These are phyloP conservation scores for Motacilla tschutschensis DNA, from an alignment of 2,113 vertebrate genomes.

Conservation along the genomic window DNA sequence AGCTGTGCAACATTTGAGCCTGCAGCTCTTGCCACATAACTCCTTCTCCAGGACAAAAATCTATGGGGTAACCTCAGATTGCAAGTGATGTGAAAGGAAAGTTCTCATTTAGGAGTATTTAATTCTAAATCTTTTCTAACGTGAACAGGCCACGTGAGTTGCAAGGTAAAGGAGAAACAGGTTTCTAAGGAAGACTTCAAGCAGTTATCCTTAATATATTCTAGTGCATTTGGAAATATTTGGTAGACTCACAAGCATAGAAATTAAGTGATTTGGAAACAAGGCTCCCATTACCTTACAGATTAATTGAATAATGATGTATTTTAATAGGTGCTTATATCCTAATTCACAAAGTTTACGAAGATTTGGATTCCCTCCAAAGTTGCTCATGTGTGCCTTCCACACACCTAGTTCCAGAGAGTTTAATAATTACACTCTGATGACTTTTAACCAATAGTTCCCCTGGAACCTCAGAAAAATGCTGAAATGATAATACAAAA, in stretches of 20 bases:
- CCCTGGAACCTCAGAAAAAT: neutral
- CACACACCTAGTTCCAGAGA: neutral
- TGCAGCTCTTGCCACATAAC: neutral
- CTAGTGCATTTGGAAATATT: neutral
- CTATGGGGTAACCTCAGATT: neutral
- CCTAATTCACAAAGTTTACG: constrained; percentile 26
- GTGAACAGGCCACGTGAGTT: neutral
- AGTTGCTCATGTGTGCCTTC: neutral
- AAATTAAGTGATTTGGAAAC: constrained; percentile 16
- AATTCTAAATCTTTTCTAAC: neutral
- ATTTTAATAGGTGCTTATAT: constrained; percentile 27
- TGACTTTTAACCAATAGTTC: neutral
- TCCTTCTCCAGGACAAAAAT: neutral
- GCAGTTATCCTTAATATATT: neutral
- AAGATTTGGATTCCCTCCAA: constrained; percentile 46
- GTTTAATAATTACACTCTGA: constrained; percentile 26
- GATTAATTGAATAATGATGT: constrained; percentile 12
- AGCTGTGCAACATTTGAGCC: neutral
- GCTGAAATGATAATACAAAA: neutral
- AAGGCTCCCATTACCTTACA: neutral
- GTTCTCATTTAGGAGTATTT: neutral
- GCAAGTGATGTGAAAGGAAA: neutral
- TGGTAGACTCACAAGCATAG: neutral
- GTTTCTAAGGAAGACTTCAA: neutral
- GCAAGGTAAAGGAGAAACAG: neutral